phyloP scores from a whole-genome alignment of 2,113 vertebrate genomes.

The Anhinga rufa region DNA sequence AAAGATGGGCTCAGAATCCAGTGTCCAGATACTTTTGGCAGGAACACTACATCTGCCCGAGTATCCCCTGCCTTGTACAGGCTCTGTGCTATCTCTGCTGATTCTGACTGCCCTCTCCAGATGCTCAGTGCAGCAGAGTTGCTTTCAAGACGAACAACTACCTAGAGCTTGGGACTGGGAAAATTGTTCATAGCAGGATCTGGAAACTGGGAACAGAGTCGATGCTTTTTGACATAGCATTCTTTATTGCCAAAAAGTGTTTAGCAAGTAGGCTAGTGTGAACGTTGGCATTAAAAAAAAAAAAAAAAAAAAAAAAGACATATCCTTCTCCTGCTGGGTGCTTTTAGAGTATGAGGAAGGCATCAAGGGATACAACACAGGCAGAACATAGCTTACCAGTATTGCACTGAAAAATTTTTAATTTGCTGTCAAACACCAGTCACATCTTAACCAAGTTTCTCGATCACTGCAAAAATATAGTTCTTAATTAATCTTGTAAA shows the following conservation, averaged over 20 bases:
- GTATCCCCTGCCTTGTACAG: not conserved
- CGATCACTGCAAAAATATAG: not conserved
- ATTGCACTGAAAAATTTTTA: too few relatives aligned
- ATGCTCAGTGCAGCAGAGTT: not conserved
- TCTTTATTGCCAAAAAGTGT: not conserved
- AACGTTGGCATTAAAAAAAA: not conserved
- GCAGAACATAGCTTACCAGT: not conserved
- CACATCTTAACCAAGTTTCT: not conserved
- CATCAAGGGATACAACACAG: not conserved
- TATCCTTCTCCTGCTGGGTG: not conserved
- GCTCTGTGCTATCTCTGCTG: not conserved
- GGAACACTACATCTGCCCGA: not conserved
- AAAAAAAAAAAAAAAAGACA: too few relatives aligned
- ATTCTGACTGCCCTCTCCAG: not conserved
- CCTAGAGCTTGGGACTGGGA: not conserved
- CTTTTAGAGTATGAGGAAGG: not conserved
- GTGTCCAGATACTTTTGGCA: not conserved
- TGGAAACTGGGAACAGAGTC: not conserved
- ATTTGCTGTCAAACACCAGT: not conserved
- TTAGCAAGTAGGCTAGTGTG: not conserved
- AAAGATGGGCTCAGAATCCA: not conserved
- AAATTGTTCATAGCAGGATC: not conserved
- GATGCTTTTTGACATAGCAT: not conserved
- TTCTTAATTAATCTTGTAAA: not conserved
- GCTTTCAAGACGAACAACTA: not conserved